phyloP scores from a whole-genome alignment of 2,888 invertebrate genomes.

The Luperina nickerlii region DNA sequence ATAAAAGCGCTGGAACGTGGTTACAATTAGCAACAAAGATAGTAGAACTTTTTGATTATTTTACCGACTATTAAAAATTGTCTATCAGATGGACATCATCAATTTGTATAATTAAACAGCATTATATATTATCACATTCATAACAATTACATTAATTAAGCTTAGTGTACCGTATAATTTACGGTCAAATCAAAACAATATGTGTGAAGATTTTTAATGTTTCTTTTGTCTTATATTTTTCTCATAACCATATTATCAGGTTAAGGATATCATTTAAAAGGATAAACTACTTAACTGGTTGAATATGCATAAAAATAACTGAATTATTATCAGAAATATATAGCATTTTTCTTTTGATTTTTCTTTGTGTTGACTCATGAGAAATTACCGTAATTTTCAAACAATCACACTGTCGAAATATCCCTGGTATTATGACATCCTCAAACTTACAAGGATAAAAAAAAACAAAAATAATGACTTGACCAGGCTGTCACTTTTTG shows the following conservation, averaged over 20 bases:
- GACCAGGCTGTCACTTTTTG: neutral
- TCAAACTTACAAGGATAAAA: neutral
- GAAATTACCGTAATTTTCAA: neutral
- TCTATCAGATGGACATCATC: neutral
- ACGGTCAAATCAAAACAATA: conserved; percentile 40
- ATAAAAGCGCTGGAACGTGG: neutral
- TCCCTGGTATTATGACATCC: neutral
- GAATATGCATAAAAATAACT: neutral
- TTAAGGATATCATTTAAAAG: conserved; percentile 38
- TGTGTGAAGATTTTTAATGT: conserved; percentile 49
- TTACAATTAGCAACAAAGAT: neutral
- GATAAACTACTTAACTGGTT: conserved; percentile 1
- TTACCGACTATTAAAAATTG: neutral
- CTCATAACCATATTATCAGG: conserved; percentile 39
- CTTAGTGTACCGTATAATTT: conserved; percentile 32
- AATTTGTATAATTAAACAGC: too few species aligned
- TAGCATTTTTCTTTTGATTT: neutral
- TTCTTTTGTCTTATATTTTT: conserved; percentile 45
- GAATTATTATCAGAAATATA: neutral
- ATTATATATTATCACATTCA: neutral
- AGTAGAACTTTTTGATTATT: neutral
- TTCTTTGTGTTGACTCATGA: too few species aligned
- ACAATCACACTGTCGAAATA: neutral
- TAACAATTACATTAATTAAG: neutral
- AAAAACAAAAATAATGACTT: neutral